Base-by-base conservation (phyloP, 30 jellyfish, hydroid and myxozoan species). In the Aurelia sp. region DNA sequence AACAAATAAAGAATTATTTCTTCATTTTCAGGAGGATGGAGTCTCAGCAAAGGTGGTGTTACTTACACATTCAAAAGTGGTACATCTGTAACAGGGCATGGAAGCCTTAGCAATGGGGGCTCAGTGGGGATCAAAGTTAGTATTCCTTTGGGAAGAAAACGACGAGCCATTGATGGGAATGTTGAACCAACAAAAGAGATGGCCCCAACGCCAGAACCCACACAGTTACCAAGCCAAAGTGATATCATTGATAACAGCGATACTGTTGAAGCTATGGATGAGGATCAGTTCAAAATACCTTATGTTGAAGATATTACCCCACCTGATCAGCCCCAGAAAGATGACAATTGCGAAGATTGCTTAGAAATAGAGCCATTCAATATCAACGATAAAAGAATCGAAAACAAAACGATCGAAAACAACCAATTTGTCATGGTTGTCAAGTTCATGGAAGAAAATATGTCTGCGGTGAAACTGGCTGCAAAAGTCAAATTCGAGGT, bases 361-460 rank as follows among this genome's bases (percentile, higher is more conserved):
- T 20, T 82, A 55, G 92, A 82, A 21, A 58, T 82, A 30, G 80
- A 82, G 63, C 86, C 80, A 13, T 53, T 82, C 61, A 60, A 82
- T 1, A 31, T 60, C 52, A 58, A 70, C 30, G 92, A 82, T 24
- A 13, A 69, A 38, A 65, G 12, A 8, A 70, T 71, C 19, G 86
- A 82, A 67, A 82, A 82, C 48, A 63, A 55, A 50, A 82, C 92
- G 5, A 8, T 82, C 5, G 92, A 75, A 22, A 71, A 50, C 80
- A 82, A 82, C 66, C 80, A 82, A 27, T 82, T 82, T 65, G 92
- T 82, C 80, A 82, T 82, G 92, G 86, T 82, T 30, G 92, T 71
- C 48, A 82, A 71, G 72, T 72, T 68, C 48, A 70, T 82, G 65
- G 86, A 82, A 15, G 92, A 82, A 50, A 82, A 82, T 69, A 22